These are phyloP conservation scores for Pangasius sanitwongsei DNA, from an alignment of 2,797 vertebrate genomes.

Conservation along the genomic window DNA sequence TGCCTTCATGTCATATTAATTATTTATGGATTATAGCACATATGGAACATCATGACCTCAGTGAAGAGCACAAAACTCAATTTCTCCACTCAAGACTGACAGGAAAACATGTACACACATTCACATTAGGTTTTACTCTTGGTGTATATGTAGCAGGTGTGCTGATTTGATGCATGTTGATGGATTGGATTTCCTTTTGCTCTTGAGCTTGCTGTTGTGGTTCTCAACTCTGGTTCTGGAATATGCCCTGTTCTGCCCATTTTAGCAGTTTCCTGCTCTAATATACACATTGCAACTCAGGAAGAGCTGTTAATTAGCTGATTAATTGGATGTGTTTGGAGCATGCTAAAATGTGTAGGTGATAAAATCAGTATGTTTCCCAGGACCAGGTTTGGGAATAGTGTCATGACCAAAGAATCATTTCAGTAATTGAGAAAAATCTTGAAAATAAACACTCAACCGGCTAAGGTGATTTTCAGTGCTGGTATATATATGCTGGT, in stretches of 20 bases:
- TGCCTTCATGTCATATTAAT: slow-evolving; percentile 8
- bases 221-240: neutral
- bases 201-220: neutral
- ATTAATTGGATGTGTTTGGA: neutral
- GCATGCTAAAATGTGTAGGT: neutral
- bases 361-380: neutral
- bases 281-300: neutral
- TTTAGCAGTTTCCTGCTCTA: neutral
- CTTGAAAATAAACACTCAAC: neutral
- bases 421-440: neutral
- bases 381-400: neutral
- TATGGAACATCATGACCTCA: neutral
- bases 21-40: slow-evolving; percentile 1
- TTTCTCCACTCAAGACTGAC: neutral
- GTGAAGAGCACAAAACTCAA: neutral
- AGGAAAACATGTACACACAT: neutral
- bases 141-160: too few species aligned
- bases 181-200: neutral
- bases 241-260: neutral
- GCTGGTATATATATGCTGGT: too few species aligned
- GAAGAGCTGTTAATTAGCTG: neutral
- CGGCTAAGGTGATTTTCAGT: neutral
- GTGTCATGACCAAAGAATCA: neutral
- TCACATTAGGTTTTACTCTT: neutral
- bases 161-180: neutral